A percentile compares a stretch with the other conserved stretches of the same genome.
phyloP scores from a whole-genome alignment of 2,797 vertebrate species.

The Pangasius sanitwongsei region DNA sequence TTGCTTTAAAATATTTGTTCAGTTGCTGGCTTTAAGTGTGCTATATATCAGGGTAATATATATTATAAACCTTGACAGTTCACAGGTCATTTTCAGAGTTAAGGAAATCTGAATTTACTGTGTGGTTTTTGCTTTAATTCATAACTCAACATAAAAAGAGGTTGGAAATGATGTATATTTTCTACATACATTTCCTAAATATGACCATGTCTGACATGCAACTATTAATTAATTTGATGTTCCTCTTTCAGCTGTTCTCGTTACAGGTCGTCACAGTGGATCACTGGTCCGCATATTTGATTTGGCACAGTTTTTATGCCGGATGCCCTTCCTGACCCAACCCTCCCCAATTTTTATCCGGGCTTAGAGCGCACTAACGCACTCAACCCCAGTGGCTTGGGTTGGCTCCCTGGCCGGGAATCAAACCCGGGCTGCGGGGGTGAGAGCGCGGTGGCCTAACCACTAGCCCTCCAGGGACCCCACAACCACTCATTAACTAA shows the following conservation, averaged over 20 bases:
- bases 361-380: no score
- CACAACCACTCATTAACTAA: background rate
- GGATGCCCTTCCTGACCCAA: no score
- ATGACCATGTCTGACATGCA: background rate
- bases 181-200: background rate
- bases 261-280: no score
- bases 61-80: background rate
- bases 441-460: no score
- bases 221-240: background rate
- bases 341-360: no score
- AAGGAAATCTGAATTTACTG: background rate
- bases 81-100: background rate
- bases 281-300: no score
- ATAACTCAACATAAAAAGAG: background rate
- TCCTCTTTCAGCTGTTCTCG: no score
- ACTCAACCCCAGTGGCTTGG: no score
- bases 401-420: no score
- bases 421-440: no score
- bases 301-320: no score
- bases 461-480: no score
- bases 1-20: background rate
- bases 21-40: background rate
- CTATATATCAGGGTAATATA: background rate
- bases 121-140: background rate
- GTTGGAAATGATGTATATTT: background rate